Evolutionary conservation across 2,113 vertebrate genomes (phyloP).

Genomic region (Nipponia nippon): DNA sequence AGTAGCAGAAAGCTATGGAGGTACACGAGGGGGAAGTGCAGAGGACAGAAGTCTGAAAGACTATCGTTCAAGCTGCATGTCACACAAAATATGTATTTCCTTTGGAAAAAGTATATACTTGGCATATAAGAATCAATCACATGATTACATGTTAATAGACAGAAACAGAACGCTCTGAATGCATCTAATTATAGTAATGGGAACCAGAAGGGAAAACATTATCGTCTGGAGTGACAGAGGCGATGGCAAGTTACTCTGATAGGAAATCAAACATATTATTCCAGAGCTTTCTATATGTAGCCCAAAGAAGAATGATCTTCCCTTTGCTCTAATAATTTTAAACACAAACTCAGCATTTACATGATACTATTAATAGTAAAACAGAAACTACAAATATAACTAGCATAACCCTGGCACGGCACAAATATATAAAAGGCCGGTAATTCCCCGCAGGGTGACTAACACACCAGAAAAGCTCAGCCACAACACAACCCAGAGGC

Average conservation of each 20-base stretch:
- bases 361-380: not conserved
- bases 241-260: not conserved
- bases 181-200: slow-evolving; percentile 24
- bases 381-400: not conserved
- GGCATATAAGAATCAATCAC: not conserved
- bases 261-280: not conserved
- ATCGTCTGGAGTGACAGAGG: not conserved
- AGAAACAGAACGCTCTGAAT: slow-evolving; percentile 7
- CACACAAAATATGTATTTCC: not conserved
- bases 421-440: not conserved
- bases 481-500: not conserved
- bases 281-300: not conserved
- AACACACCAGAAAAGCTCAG: not conserved
- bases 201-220: slow-evolving; percentile 5
- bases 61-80: not conserved
- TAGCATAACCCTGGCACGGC: not conserved
- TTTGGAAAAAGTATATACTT: not conserved
- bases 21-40: not conserved
- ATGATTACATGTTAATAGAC: slow-evolving; percentile 1
- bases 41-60: not conserved
- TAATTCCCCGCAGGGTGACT: not conserved
- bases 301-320: not conserved
- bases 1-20: not conserved
- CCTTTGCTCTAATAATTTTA: not conserved
- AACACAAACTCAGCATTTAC: not conserved